Evolutionary conservation across 2,888 invertebrate genomes (phyloP).

Genomic region (Drosophila imparisetae): DNA sequence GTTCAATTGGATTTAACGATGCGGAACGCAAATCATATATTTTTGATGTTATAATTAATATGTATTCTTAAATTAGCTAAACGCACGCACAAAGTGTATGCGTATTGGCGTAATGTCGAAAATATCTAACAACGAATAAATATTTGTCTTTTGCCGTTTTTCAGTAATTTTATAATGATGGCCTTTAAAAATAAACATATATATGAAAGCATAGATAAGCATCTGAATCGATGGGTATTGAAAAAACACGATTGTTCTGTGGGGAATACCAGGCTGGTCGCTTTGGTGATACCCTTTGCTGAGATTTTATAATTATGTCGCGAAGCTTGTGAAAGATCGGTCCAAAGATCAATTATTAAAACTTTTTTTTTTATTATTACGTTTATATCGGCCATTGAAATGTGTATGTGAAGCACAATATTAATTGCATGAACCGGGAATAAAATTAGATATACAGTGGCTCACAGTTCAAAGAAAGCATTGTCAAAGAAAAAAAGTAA

Average conservation of each 20-base stretch:
- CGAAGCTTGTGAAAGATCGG: no score
- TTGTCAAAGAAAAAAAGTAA: no score
- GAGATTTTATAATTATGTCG: no score
- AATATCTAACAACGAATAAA: conserved; percentile 10
- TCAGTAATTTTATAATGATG: neutral
- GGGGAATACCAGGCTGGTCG: no score
- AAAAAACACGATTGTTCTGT: neutral
- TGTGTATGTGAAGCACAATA: no score
- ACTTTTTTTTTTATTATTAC: no score
- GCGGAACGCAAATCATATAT: conserved; percentile 9
- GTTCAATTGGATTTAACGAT: neutral
- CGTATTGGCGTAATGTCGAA: neutral
- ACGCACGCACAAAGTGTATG: neutral
- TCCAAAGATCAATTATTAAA: no score
- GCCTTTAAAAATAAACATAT: neutral
- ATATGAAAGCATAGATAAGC: neutral
- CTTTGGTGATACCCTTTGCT: no score
- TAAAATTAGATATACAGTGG: no score
- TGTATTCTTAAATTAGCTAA: conserved; percentile 1
- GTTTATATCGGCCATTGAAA: no score
- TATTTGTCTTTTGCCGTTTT: conserved; percentile 12
- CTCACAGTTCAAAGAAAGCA: no score
- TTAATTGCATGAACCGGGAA: no score
- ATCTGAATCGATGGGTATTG: neutral
- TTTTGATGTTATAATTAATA: conserved; percentile 19